These are phyloP conservation scores for Tenthredo mesomela DNA, from an alignment of 2,888 invertebrate species.

Conservation along the genomic window DNA sequence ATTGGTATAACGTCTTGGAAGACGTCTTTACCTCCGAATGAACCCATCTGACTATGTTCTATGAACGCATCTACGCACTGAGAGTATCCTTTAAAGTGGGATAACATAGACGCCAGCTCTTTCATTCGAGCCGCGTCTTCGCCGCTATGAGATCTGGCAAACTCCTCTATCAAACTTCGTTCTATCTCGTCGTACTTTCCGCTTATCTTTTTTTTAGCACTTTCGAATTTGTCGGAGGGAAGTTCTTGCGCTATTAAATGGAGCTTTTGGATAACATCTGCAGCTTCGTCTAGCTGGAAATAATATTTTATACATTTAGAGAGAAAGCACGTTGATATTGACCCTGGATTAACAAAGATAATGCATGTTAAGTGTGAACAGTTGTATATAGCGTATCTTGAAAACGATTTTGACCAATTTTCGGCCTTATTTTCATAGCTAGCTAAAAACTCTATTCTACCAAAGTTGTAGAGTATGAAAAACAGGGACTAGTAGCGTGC, in stretches of 20 bases:
- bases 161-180: slow-evolving; percentile 94
- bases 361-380: background rate
- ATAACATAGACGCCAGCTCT: slow-evolving; percentile 93
- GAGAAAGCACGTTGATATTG: background rate
- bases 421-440: slow-evolving; percentile 22
- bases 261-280: slow-evolving; percentile 98
- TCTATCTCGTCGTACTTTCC: slow-evolving; percentile 95
- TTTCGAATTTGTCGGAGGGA: slow-evolving; percentile 91
- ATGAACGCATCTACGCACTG: slow-evolving; percentile 98
- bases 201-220: slow-evolving; percentile 91
- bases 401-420: background rate
- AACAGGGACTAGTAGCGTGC: too few relatives aligned
- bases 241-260: slow-evolving; percentile 97
- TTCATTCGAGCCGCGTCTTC: slow-evolving; percentile 95
- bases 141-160: slow-evolving; percentile 92
- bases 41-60: slow-evolving; percentile 96
- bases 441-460: background rate
- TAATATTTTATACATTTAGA: slow-evolving; percentile 33
- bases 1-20: slow-evolving; percentile 94
- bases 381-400: background rate
- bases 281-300: slow-evolving; percentile 93
- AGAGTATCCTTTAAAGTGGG: slow-evolving; percentile 97
- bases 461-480: background rate
- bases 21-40: slow-evolving; percentile 92
- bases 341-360: background rate